Percentiles rank a stretch among this genome's conserved stretches.
phyloP scores from a whole-genome alignment of 92 coral and sea anemone genomes.

The Phymanthus crucifer region DNA sequence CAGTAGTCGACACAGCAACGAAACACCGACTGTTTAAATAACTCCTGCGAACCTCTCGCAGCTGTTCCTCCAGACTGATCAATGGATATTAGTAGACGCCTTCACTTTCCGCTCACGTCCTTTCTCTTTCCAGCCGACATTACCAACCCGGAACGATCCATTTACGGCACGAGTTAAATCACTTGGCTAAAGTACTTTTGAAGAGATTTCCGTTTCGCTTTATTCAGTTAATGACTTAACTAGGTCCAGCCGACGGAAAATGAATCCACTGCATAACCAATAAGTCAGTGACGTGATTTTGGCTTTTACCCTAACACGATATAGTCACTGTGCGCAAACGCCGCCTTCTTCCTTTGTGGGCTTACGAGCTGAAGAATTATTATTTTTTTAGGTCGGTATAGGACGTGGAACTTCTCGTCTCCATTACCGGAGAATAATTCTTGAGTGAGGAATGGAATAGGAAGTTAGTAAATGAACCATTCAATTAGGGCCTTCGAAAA shows the following conservation, averaged over 20 bases:
- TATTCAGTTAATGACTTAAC: background rate
- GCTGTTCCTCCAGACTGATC: conserved; percentile 8
- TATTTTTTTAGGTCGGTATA: background rate
- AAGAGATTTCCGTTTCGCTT: conserved; percentile 35
- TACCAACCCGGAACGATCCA: conserved; percentile 26
- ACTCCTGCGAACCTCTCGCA: background rate
- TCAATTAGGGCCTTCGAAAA: conserved; percentile 1
- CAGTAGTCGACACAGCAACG: background rate
- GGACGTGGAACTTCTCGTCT: background rate
- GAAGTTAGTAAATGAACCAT: conserved; percentile 9
- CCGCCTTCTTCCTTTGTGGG: background rate
- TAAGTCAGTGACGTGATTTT: background rate
- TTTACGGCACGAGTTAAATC: conserved; percentile 10
- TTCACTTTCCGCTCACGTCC: conserved; percentile 23
- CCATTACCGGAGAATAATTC: conserved; percentile 3
- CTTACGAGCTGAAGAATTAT: too few relatives aligned
- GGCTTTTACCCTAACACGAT: background rate
- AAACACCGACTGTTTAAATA: conserved; percentile 15
- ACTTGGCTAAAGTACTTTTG: conserved; percentile 14
- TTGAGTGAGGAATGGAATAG: background rate
- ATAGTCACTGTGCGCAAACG: background rate
- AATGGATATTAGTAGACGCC: conserved; percentile 31
- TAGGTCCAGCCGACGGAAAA: background rate
- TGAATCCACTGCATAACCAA: background rate
- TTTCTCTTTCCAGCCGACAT: conserved; percentile 16